Percentiles rank a stretch among this genome's conserved stretches.
phyloP scores from a whole-genome alignment of 2,797 vertebrate genomes.

The Natrix natrix region DNA sequence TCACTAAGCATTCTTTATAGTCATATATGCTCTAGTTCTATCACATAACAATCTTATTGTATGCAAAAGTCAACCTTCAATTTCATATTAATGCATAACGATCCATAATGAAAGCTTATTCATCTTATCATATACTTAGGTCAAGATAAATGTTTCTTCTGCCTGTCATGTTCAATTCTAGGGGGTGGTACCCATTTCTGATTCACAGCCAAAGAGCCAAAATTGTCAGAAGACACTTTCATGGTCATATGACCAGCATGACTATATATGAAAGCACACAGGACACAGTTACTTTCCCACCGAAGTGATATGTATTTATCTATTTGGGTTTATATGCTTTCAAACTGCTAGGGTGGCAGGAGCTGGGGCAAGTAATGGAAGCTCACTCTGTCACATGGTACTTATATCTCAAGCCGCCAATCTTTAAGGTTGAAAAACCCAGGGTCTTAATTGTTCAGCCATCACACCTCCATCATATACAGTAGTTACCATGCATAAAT shows the following conservation, averaged over 20 bases:
- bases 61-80: background rate
- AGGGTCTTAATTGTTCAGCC: background rate
- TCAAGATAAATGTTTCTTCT: background rate
- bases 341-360: background rate
- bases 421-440: background rate
- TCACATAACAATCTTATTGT: background rate
- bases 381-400: background rate
- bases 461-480: background rate
- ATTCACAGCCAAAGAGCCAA: background rate
- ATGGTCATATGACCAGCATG: background rate
- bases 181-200: background rate
- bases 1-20: background rate
- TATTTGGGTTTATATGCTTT: background rate
- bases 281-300: background rate
- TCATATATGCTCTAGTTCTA: background rate
- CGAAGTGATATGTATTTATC: background rate
- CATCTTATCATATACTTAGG: background rate
- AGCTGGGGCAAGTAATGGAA: background rate
- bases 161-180: background rate
- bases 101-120: background rate
- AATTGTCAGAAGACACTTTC: background rate
- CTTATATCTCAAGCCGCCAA: background rate
- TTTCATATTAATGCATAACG: background rate
- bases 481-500: background rate
- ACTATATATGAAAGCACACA: background rate